Conservation (phyloP, 2,113 vertebrate species). For the Leuciscus idus region DNA sequence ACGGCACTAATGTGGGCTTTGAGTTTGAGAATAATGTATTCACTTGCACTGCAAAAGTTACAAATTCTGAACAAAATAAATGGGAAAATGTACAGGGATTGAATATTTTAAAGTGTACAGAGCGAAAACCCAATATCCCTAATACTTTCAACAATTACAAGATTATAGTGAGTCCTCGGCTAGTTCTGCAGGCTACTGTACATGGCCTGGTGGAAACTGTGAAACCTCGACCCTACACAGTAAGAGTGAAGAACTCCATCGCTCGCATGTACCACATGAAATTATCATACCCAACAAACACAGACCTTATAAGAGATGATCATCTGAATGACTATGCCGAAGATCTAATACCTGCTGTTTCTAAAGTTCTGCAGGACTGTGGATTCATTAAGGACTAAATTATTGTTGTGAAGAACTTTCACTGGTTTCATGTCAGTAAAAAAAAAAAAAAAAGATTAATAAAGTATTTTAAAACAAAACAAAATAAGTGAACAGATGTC, state of each 20-base stretch:
- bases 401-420: neutral
- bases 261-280: conserved; percentile 65
- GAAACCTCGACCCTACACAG: rapidly evolving
- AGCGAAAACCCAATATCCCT: conserved; percentile 44
- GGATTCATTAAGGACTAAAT: neutral
- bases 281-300: rapidly evolving
- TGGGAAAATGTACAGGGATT: conserved; percentile 69
- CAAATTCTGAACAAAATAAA: neutral
- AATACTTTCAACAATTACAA: conserved; percentile 23
- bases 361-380: conserved; percentile 43
- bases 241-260: conserved; percentile 42
- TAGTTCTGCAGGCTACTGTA: conserved; percentile 48
- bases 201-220: conserved; percentile 49
- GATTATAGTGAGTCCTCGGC: conserved; percentile 65
- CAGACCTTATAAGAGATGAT: conserved; percentile 40
- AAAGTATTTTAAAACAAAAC: too few species aligned
- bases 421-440: neutral
- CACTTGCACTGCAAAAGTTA: neutral
- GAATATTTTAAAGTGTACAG: conserved; percentile 73
- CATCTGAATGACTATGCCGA: conserved; percentile 51
- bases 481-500: too few species aligned
- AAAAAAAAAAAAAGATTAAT: neutral
- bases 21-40: conserved; percentile 76
- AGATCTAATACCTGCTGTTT: conserved; percentile 40
- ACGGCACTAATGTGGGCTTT: conserved; percentile 60